Evolutionary conservation across 2,888 invertebrate genomes (phyloP), one percentile per base, ranked within the genome.

Genomic region (Drosophila melanocephala): DNA sequence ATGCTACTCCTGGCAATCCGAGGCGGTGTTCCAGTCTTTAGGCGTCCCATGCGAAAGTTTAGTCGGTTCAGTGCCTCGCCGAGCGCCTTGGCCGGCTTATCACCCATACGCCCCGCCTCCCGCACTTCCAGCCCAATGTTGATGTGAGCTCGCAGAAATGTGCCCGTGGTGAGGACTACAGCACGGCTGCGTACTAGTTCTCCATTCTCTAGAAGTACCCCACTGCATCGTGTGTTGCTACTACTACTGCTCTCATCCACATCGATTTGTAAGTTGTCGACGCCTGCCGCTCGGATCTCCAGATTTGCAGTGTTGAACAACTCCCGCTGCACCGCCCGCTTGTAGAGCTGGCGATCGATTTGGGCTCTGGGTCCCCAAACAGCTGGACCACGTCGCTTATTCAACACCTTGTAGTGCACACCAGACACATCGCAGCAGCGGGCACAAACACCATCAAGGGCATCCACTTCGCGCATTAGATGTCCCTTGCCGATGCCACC

Each of bases 401-500:
- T 98, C n/a, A 98, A 93, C 80, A 96, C 95, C 93, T 96, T 97
- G 91, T 97, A 97, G 84, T 97, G 96, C 32, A 97, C 95, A 9
- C 97, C 97, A 7, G 97, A 96, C 53, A 95, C 89, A 94, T 97
- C 98, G 93, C 97, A 98, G 65, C 97, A 96, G 78, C 96, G 94
- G 10, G 95, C 95, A 94, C 97, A 98, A 9, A 98, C 92, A 3
- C 98, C 98, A 94, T 97, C 98, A 47, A 98, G 93, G 4, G 98
- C 98, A 93, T 98, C 98, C 12, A 98, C 94, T 94, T 98, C 98
- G 82, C 95, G 95, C 95, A 98, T 96, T 60, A 98, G 94, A 92
- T 98, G 97, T 0, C 97, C 98, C 93, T 98, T 98, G 0, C 98
- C 98, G 81, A 98, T 97, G 10, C 98, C 98, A 33, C 98, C 98